Conservation (phyloP, 2,113 vertebrate species). For the Crocuta crocuta region DNA sequence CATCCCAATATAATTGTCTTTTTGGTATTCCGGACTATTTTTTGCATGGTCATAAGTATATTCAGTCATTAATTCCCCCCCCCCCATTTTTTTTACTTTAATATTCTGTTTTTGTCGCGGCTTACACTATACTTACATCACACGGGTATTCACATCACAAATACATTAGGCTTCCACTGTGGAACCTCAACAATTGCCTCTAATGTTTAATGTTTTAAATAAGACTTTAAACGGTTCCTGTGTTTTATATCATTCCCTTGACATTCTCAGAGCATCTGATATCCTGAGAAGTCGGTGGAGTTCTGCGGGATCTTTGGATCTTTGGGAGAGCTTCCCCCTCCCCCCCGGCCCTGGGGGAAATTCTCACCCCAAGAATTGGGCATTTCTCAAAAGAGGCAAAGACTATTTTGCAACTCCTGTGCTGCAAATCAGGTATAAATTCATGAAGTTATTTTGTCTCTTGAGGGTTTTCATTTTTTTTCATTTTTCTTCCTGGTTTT, state of each 20-base stretch:
- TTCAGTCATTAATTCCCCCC: background rate
- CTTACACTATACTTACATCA: background rate
- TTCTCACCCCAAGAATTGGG: constrained; percentile 10
- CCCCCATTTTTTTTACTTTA: background rate
- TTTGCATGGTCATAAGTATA: background rate
- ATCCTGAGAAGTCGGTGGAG: background rate
- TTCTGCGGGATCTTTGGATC: background rate
- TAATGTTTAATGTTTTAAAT: constrained; percentile 32
- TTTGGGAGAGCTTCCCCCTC: too few relatives aligned
- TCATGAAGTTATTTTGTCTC: background rate
- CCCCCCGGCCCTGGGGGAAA: background rate
- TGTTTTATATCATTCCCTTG: constrained; percentile 28
- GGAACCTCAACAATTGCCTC: background rate
- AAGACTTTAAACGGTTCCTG: background rate
- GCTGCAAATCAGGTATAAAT: background rate
- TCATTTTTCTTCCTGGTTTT: constrained; percentile 17
- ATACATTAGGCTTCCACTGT: background rate
- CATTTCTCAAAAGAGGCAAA: constrained; percentile 33
- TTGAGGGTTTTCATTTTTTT: background rate
- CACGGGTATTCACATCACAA: background rate
- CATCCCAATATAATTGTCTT: background rate
- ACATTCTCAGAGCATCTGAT: background rate
- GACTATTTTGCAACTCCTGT: background rate
- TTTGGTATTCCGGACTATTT: background rate
- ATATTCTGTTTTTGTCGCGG: background rate